Percentiles rank a stretch among this genome's conserved stretches.
Conservation (phyloP, 2,113 vertebrate species). For the Astatoreochromis straeleni region DNA sequence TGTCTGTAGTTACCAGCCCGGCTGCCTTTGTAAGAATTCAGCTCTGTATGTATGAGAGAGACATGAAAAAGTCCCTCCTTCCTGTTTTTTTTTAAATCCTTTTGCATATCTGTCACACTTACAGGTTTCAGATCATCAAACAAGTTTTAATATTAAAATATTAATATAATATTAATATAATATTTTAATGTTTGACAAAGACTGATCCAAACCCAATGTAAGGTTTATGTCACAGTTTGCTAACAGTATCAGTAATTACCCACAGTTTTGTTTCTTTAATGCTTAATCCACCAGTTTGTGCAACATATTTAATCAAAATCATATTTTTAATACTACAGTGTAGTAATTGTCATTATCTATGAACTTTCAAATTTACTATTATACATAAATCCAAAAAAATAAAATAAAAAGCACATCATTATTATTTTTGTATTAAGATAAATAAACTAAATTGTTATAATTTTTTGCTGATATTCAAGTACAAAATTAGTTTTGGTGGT, state of each 20-base stretch:
- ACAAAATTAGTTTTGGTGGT: neutral
- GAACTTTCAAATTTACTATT: neutral
- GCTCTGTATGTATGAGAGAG: fast-evolving
- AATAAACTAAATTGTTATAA: neutral
- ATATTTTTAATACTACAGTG: neutral
- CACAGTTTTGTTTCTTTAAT: neutral
- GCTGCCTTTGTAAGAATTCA: neutral
- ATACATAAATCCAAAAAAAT: neutral
- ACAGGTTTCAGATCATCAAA: neutral
- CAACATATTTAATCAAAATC: neutral
- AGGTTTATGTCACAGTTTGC: neutral
- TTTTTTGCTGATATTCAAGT: neutral
- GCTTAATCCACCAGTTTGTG: neutral
- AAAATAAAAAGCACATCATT: neutral
- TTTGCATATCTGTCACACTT: neutral
- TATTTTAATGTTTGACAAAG: neutral
- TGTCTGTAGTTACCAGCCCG: neutral
- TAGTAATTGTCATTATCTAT: neutral
- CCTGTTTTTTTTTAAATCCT: fast-evolving
- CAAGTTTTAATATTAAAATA: neutral
- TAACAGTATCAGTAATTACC: neutral
- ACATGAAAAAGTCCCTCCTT: neutral
- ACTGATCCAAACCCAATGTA: neutral
- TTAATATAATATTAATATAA: neutral
- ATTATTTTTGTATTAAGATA: neutral